Base-by-base conservation (phyloP, 2,797 vertebrate species). In the Salmo trutta region DNA sequence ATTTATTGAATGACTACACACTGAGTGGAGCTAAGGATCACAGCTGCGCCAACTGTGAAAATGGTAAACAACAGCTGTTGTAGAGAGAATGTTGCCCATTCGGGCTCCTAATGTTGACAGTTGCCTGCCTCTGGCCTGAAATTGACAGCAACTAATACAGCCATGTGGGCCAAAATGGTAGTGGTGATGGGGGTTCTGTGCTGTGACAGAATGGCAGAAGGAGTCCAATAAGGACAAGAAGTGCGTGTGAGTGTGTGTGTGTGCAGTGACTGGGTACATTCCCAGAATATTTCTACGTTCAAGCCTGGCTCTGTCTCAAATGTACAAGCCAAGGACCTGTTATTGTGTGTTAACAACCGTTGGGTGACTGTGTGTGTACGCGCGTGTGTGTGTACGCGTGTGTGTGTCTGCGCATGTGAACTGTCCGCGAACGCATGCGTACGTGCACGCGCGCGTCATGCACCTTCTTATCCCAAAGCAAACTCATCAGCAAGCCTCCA, bases 121-220 rank as follows among this genome's bases (percentile, higher is more conserved):
- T 76, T 27, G 52, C 68, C 54, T 27, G 24, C 75, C 75, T 62
- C 31, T n/a, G 68, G 75, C 75, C 66, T 53, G 68, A 17, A 29
- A 36, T 36, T 56, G 10, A 69, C 47, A 36, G 29, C 65, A 15
- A 69, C 65, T 24, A 27, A 41, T 41, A 65, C 12, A 65, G 10
- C 73, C 4, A 59, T 24, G 56, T 47, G 5, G 21, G 47, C 24
- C n/a, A 4, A 65, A 65, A 75, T 65, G n/a, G 73, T 59, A 7
- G 17, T 19, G 53, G 1, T 19, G 51, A 27, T n/a, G n/a, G 54
- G 5, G 31, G 72, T 36, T 29, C 31, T 12, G 72, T 36, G 29
- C 31, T 6, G 8, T 51, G 41, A 47, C 41, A 12, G 41, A 47
- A 47, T 47, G 41, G 41, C 8, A 51, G 69, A 47, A 36, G 71